phyloP scores from a whole-genome alignment of 2,113 vertebrate genomes.

The Gadus chalcogrammus region DNA sequence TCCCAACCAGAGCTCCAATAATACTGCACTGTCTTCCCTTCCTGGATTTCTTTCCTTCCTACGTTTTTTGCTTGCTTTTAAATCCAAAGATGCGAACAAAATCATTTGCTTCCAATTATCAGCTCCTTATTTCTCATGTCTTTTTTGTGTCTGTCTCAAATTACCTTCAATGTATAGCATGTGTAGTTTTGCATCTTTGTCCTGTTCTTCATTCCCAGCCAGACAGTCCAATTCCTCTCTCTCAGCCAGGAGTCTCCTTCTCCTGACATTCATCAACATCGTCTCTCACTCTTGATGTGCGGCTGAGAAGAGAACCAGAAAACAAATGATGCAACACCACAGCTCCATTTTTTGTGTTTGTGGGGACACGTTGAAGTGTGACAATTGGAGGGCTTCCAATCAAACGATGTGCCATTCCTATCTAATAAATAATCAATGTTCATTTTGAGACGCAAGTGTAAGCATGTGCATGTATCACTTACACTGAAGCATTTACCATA shows the following conservation, averaged over 20 bases:
- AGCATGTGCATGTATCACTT: background rate
- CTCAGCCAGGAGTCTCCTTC: background rate
- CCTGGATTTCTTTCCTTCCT: too few species aligned
- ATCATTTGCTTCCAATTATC: too few species aligned
- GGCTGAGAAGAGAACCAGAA: background rate
- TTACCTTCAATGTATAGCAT: too few species aligned
- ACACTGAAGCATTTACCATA: too few species aligned
- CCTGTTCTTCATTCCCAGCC: background rate
- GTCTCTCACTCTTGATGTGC: background rate
- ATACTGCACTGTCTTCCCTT: too few species aligned
- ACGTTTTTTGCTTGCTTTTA: too few species aligned
- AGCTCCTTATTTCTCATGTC: too few species aligned
- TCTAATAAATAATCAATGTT: background rate
- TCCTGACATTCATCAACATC: background rate
- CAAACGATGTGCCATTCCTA: background rate
- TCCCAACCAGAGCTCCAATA: too few species aligned
- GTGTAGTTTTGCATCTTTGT: too few species aligned
- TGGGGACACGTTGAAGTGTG: background rate
- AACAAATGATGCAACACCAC: background rate
- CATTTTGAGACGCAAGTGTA: background rate
- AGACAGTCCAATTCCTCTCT: background rate
- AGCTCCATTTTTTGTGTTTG: background rate
- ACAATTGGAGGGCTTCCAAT: background rate
- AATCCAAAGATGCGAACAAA: too few species aligned
- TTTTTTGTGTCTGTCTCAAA: too few species aligned